These are phyloP conservation scores for Arremon aurantiirostris DNA, from an alignment of 2,797 vertebrate genomes.

Conservation along the genomic window DNA sequence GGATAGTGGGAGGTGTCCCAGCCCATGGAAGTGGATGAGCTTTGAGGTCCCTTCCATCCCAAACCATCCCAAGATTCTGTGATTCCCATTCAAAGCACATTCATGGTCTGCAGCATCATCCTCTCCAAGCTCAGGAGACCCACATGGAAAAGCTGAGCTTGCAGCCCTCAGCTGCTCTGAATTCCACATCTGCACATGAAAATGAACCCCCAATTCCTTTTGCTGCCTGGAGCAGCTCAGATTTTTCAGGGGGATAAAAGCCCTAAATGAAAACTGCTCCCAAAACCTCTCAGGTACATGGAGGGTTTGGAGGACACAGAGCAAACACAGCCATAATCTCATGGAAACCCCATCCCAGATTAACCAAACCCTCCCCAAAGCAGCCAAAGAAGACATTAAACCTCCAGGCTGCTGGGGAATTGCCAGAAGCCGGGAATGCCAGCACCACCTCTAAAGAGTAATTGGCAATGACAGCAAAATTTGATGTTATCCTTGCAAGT, in stretches of 20 bases:
- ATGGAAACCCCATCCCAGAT: not conserved
- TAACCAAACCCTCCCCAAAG: not conserved
- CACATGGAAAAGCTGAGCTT: not conserved
- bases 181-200: not conserved
- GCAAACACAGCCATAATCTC: not conserved
- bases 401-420: not conserved
- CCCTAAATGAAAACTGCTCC: not conserved
- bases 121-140: not conserved
- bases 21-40: not conserved
- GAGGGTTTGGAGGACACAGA: not conserved
- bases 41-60: not conserved
- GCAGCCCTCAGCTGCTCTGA: not conserved
- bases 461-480: not conserved
- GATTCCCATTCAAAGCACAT: not conserved
- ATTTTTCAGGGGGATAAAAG: not conserved
- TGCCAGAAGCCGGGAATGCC: not conserved
- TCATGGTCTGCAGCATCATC: not conserved
- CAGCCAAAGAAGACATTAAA: not conserved
- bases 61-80: not conserved
- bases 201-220: not conserved
- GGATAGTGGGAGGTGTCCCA: not conserved
- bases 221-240: not conserved
- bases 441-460: not conserved
- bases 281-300: rapidly evolving
- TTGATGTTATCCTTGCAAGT: not conserved